Evolutionary conservation across 1,140 invertebrate genomes (phyloP), one percentile per base, ranked within the genome.

Genomic region (Sweltsa coloradensis): DNA sequence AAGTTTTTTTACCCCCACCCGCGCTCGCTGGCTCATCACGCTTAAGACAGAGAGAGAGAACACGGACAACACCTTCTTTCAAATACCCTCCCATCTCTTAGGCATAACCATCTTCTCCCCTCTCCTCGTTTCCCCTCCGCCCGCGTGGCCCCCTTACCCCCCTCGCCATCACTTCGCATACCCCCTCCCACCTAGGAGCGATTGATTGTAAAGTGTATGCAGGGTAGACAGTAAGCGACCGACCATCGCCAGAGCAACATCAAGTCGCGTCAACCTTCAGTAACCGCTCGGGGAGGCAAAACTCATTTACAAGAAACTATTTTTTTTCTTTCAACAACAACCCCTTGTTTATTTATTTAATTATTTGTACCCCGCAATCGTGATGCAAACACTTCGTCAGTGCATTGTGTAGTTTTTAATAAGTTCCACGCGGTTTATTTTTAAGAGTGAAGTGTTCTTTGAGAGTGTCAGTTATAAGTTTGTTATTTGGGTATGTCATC

Each of bases 121-220:
- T 18, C 22, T 19, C 16, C 37, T 19, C 19, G 26, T 41, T 9
- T 11, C 31, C 41, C 23, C 13, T 37, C 22, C 49, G 22, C 19
- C 27, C 24, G 7, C 5, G 2, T 19, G 18, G 9, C 25, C 3
- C 34, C 23, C 42, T 37, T 19, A 2, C 42, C 49, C 24, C 25
- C 6, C 43, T 34, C 16, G 9, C 31, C 34, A 1, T 9, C 7
- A 19, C 26, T 19, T 37, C 26, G 23, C 25, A 26, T 43, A 11
- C 42, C 25, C 41, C 22, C 19, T 22, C 34, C 24, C 26, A n/a
- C n/a, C n/a, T n/a, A n/a, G n/a, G n/a, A n/a, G 49, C 49, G 49
- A 50, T 50, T 50, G 49, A 50, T 50, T 50, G 46, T 50, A 50
- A 50, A 50, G 49, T 50, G 49, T 50, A 50, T 50, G 49, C 49